Base-by-base conservation (phyloP, 2,797 vertebrate species). In the Anguilla anguilla region DNA sequence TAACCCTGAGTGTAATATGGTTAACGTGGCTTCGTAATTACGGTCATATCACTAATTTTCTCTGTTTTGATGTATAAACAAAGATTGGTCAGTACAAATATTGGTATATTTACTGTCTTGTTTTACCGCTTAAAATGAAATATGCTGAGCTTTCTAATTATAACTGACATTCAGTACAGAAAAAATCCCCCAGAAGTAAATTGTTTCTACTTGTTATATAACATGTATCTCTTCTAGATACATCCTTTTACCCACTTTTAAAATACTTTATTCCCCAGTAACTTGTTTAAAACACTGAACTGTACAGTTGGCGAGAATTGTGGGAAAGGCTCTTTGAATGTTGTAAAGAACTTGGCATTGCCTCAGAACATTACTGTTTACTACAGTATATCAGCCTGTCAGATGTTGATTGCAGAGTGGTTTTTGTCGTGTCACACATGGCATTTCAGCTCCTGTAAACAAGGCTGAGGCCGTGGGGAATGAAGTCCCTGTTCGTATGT, bases 401-500 rank as follows among this genome's bases (percentile, higher is more conserved):
- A 79, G 9, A 7, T 19, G 5, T 25, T 43, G 35, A 79, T 46
- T 79, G 39, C 28, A 6, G 6, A 43, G 35, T 39, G 74, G 4
- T 43, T 79, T 79, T 22, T 25, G n/a, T 25, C 17, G 1, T 51
- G 15, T 35, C 6, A 53, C 57, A 64, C 46, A 2, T 1, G 31
- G 10, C 55, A 64, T 69, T 51, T 49, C 59, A 57, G 79, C n/a
- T 93, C 69, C 86, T 93, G 91, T 92, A 94, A 94, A 93, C 10
- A 19, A 1, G 94, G 95, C 93, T 94, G 92, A 90, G 89, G 90
- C 90, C 3, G 28, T 43, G 17, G 39, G 25, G 89, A 93, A 91
- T 92, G 89, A 93, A 89, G 89, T 90, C 90, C 87, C 91, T 88
- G 89, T 92, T 94, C 81, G 77, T 90, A 92, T 92, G 92, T 87